Conservation (phyloP, 2,888 invertebrate genomes). For the Phaonia tiefii region DNA sequence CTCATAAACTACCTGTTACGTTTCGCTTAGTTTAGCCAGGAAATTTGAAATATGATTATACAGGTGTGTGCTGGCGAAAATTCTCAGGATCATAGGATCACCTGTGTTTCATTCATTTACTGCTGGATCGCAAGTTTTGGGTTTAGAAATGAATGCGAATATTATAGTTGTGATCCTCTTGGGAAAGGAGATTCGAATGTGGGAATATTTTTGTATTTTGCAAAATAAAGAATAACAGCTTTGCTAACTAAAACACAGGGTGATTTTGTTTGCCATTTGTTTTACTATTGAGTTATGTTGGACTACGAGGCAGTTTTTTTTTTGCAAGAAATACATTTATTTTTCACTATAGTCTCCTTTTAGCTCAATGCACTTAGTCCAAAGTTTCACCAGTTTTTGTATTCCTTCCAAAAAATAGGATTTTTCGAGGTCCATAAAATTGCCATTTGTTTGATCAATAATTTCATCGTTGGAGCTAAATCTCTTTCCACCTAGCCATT, state of each 20-base stretch:
- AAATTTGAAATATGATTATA: constrained; percentile 31
- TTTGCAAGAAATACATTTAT: background rate
- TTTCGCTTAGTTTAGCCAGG: background rate
- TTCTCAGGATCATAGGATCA: constrained; percentile 30
- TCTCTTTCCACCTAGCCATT: no score
- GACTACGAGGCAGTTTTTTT: background rate
- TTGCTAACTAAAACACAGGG: background rate
- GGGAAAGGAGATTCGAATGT: background rate
- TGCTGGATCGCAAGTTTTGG: no score
- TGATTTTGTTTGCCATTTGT: background rate
- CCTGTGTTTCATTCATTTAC: no score
- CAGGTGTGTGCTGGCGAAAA: constrained; percentile 22
- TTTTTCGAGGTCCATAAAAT: no score
- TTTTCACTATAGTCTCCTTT: no score
- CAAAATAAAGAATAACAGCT: background rate
- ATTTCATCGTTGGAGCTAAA: no score
- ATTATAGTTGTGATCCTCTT: background rate
- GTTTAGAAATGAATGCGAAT: background rate
- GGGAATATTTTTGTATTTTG: background rate
- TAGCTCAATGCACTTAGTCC: no score
- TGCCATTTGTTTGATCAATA: no score
- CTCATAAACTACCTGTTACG: constrained; percentile 27
- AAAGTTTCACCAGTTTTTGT: no score
- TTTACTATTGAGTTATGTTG: background rate
- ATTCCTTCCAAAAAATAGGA: no score